phyloP scores from a whole-genome alignment of 2,888 invertebrate genomes.

The Apoda limacodes region DNA sequence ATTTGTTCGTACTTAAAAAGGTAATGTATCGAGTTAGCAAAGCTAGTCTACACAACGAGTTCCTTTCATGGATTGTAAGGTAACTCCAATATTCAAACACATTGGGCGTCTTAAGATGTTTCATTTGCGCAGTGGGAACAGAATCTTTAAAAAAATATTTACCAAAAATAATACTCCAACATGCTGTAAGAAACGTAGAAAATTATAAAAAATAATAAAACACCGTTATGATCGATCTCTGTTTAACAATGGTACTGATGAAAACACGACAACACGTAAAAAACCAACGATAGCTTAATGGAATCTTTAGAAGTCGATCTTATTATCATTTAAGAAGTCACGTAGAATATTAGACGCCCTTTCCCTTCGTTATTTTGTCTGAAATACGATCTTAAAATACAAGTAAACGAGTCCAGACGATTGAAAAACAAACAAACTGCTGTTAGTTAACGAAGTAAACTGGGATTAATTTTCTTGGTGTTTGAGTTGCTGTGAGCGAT shows the following conservation, averaged over 20 bases:
- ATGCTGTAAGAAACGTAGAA: background rate
- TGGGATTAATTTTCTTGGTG: conserved; percentile 40
- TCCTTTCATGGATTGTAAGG: conserved; percentile 16
- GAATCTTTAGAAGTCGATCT: conserved; percentile 44
- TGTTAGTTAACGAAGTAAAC: conserved; percentile 27
- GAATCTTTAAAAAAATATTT: too few species aligned
- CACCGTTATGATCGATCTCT: conserved; percentile 54
- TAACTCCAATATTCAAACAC: too few species aligned
- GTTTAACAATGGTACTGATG: conserved; percentile 41
- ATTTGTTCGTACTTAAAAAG: conserved; percentile 33
- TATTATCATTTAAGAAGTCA: conserved; percentile 45
- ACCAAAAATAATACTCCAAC: too few species aligned
- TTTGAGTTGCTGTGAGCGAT: conserved; percentile 42
- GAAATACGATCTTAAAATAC: conserved; percentile 30
- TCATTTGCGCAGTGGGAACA: too few species aligned
- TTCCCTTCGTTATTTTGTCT: conserved; percentile 27
- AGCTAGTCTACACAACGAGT: too few species aligned
- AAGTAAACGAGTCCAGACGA: conserved; percentile 28
- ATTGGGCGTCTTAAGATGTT: too few species aligned
- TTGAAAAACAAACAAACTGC: conserved; percentile 34
- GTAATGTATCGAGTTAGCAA: conserved; percentile 31
- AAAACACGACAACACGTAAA: conserved; percentile 29
- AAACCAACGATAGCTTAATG: conserved; percentile 40
- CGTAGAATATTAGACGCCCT: conserved; percentile 59
- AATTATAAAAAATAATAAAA: too few species aligned